phyloP scores from a whole-genome alignment of 2,888 invertebrate genomes.

The Cotesia congregata region DNA sequence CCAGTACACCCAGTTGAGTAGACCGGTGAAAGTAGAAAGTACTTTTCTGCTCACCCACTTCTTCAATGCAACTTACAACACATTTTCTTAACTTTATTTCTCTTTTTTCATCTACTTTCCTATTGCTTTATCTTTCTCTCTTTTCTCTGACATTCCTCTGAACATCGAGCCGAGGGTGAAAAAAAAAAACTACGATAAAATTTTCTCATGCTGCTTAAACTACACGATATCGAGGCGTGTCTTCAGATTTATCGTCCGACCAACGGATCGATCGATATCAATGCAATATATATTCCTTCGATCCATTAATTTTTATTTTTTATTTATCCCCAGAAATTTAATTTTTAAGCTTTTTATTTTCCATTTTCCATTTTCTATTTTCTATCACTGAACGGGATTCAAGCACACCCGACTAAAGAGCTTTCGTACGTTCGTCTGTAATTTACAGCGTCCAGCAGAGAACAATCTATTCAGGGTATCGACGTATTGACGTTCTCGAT shows the following conservation, averaged over 20 bases:
- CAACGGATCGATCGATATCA: slow-evolving; percentile 17
- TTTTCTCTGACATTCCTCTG: background rate
- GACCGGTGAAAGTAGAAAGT: background rate
- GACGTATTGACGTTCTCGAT: background rate
- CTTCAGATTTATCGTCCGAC: slow-evolving; percentile 42
- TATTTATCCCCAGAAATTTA: background rate
- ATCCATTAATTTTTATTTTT: slow-evolving; percentile 19
- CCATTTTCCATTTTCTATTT: background rate
- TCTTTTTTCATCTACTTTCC: background rate
- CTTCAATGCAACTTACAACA: slow-evolving; percentile 26
- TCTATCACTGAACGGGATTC: background rate
- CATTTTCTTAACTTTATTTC: slow-evolving; percentile 25
- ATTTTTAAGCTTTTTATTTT: background rate
- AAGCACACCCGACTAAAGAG: background rate
- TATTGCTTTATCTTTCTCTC: background rate
- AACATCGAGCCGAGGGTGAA: background rate
- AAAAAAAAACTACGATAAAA: slow-evolving; percentile 31
- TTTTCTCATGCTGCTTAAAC: slow-evolving; percentile 32
- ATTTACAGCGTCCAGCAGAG: background rate
- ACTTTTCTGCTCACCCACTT: slow-evolving; percentile 24
- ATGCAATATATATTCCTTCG: background rate
- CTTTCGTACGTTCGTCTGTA: background rate
- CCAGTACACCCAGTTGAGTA: background rate
- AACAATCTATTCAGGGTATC: background rate
- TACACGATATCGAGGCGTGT: slow-evolving; percentile 39